Percentiles rank a stretch among this genome's conserved stretches.
These are phyloP conservation scores for Brachypterus glaber DNA, from an alignment of 2,888 invertebrate genomes.

Conservation along the genomic window DNA sequence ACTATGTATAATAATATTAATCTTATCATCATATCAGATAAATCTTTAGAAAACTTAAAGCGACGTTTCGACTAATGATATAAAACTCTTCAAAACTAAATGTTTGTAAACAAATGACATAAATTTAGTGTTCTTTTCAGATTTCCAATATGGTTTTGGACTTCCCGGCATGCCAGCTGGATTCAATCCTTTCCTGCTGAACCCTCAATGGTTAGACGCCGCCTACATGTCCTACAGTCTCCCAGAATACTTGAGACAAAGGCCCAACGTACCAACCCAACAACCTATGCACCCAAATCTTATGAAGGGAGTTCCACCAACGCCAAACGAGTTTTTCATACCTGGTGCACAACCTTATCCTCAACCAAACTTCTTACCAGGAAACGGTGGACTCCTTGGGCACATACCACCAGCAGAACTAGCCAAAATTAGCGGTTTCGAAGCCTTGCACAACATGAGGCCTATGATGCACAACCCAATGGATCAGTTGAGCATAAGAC, in stretches of 20 bases:
- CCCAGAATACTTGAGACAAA: conserved; percentile 60
- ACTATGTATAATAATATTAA: too few relatives aligned
- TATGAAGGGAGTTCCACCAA: conserved; percentile 22
- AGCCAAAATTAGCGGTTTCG: conserved; percentile 30
- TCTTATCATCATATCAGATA: too few relatives aligned
- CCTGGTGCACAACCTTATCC: conserved; percentile 20
- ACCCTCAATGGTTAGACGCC: conserved; percentile 77
- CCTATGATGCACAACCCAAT: conserved; percentile 31
- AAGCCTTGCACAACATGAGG: conserved; percentile 27
- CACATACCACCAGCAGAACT: conserved; percentile 21
- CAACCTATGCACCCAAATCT: conserved; percentile 27
- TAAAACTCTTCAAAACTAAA: background rate
- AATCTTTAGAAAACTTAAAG: too few relatives aligned
- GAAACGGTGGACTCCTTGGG: conserved; percentile 12
- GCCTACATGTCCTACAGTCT: conserved; percentile 67
- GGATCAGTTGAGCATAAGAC: conserved; percentile 34
- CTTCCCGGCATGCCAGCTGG: conserved; percentile 53
- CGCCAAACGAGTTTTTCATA: conserved; percentile 25
- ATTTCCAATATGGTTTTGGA: conserved; percentile 67
- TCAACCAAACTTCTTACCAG: conserved; percentile 23
- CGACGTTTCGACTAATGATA: too few relatives aligned
- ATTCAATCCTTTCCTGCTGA: conserved; percentile 69
- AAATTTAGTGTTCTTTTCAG: conserved; percentile 43
- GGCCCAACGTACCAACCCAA: conserved; percentile 41
- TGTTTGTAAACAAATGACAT: background rate